Base-by-base conservation (phyloP, 1,140 invertebrate genomes). In the Microplitis demolitor region DNA sequence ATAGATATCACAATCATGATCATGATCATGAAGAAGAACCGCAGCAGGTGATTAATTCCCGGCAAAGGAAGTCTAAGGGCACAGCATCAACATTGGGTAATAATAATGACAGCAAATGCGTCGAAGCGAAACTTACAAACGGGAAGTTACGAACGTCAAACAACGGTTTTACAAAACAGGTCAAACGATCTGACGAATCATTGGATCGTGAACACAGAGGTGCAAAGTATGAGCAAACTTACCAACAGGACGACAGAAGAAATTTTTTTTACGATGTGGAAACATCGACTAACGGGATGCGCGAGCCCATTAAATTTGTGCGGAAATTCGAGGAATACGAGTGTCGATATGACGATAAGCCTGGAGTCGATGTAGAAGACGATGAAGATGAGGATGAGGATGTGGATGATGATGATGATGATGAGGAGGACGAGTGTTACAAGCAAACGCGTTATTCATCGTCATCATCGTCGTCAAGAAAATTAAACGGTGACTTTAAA, bases 111-210 rank as follows among this genome's bases (percentile, higher is more conserved):
- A 50, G 45, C 58, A 71, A 24, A 53, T 51, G 62, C 60, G 39
- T 31, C 56, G 66, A 71, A 34, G 69, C 53, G 45, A 45, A 62
- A 71, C 73, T 61, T 63, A 71, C 63, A 37, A 76, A 76, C 74
- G 74, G 74, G 37, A 73, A 76, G 54, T 73, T 63, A 62, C 61
- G 45, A 66, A 45, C 33, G 45, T 51, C 61, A n/a, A 70, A 54
- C 68, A 76, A 76, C 71, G 71, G 74, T 76, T 73, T 69, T 58
- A 14, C 37, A 62, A 76, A 73, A 39, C 74, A 72, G 71, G 74
- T 76, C 71, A 76, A 73, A 37, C 68, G 63, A 70, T 45, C 60
- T 35, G 71, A 73, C 56, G 71, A 73, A 56, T 58, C 54, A 45
- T 58, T 72, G 56, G 68, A 71, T 62, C 35, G 71, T 63, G 71